Evolutionary conservation across 2,113 vertebrate species (phyloP), one percentile per base, ranked within the genome.

Genomic region (Oreotrochilus melanogaster): DNA sequence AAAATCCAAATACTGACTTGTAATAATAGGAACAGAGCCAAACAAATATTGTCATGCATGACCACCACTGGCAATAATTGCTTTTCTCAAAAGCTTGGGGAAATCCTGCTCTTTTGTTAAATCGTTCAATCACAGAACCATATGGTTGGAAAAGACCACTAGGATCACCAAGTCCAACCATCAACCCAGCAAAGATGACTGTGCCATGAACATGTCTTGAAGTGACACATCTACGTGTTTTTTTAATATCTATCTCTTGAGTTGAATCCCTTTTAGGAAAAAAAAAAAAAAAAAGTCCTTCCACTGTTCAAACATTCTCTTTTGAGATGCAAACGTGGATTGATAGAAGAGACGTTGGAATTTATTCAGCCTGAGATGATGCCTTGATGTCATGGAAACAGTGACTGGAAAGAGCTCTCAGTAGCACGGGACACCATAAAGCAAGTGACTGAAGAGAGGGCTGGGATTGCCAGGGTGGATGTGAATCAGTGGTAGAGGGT

Each of bases 1-100:
- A 93, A 95, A 92, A 92, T 72, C 54, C 45, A 85, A 91, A 86
- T 35, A 25, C 74, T 75, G 42, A 47, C 87, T 73, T 62, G 56
- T 88, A 85, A 51, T 93, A 56, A 70, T 70, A 92, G 87, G 51
- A 94, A 70, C 62, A 66, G 42, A 73, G 70, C 74, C 81, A 87
- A 92, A 37, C 35, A 89, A 79, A 62, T 69, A 76, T 57, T 91
- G 75, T 37, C n/a, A 66, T 72, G 74, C 57, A 25, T n/a, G 25
- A 27, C 54, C 45, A 48, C 28, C 2, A 1, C 1, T 89, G 74
- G 54, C 95, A 94, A 47, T 78, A 89, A 45, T 58, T 33, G n/a
- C 69, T 81, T 93, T 39, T 76, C 79, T 92, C 75, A 76, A 57
- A 92, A 92, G 39, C 53, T 35, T 9, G 31, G 50, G 84, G 82